Base-by-base conservation (phyloP, 2,113 vertebrate species). In the Nicator chloris region DNA sequence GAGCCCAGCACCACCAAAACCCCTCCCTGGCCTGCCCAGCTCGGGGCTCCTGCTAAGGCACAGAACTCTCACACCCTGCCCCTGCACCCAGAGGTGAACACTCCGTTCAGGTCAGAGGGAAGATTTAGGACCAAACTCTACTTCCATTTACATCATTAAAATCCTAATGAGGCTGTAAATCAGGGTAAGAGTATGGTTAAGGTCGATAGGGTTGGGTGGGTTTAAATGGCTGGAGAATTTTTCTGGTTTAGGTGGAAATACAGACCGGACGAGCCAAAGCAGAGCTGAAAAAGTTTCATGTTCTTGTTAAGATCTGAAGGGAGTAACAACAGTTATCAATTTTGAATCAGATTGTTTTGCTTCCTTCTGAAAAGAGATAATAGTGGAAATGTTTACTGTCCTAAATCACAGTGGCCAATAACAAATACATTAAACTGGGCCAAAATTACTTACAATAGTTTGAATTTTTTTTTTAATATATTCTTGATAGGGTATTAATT, bases 101-200 rank as follows among this genome's bases (percentile, higher is more conserved):
- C 40, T 22, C 68, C 8, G 28, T 15, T 78, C 84, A 31, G 31
- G n/a, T 65, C 64, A 33, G n/a, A 51, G 42, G 35, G 61, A 83
- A 78, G 91, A 61, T 81, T 94, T 89, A 94, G 84, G 87, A 82
- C 50, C 14, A 27, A 64, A 50, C 72, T 63, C 77, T 31, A 20
- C 86, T 79, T 89, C 72, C 60, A 66, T 92, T 93, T 82, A 39
- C 86, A 83, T 94, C 94, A 86, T 94, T 95, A 94, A 96, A 93
- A 79, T 15, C 84, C 79, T 95, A 95, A 91, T 88, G 89, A 96
- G 77, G 85, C 79, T 45, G 77, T 95, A 91, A 96, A 91, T 96
- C 83, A 93, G 68, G 59, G 20, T 18, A 15, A 51, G 91, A 84
- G 68, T 19, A n/a, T 28, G 77, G 84, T 12, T 30, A 80, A 60